A percentile compares a stretch with the other conserved stretches of the same genome.
phyloP scores from a whole-genome alignment of 2,113 vertebrate genomes.

The Barnardius zonarius region DNA sequence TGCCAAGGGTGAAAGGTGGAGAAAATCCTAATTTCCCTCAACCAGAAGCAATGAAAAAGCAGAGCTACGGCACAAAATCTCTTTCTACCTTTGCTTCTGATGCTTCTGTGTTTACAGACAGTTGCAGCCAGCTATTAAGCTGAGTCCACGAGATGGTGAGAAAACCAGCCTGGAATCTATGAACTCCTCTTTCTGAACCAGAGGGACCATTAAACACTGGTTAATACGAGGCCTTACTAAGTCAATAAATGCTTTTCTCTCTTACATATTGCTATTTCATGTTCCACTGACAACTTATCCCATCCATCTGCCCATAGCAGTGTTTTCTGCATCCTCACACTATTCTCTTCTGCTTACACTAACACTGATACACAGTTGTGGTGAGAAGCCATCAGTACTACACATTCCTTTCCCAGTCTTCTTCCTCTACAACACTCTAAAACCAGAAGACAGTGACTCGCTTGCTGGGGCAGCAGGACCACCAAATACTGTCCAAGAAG shows the following conservation, averaged over 20 bases:
- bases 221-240: neutral
- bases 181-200: neutral
- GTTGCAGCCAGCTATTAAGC: neutral
- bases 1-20: constrained; percentile 64
- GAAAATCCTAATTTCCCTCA: constrained; percentile 13
- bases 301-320: neutral
- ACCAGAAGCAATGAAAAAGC: neutral
- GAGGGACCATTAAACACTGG: neutral
- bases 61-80: neutral
- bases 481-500: neutral
- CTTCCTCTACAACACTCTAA: accelerated
- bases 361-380: neutral
- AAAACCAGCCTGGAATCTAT: neutral
- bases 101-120: neutral
- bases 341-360: neutral
- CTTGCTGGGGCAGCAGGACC: neutral
- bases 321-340: neutral
- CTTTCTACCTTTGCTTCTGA: neutral
- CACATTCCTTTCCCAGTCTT: neutral
- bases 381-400: neutral
- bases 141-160: neutral
- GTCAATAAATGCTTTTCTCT: neutral
- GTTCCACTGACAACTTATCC: neutral
- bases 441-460: neutral
- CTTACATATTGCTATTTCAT: neutral